These are phyloP conservation scores for Anguilla marmorata DNA, from an alignment of 2,797 vertebrate species.

Conservation along the genomic window DNA sequence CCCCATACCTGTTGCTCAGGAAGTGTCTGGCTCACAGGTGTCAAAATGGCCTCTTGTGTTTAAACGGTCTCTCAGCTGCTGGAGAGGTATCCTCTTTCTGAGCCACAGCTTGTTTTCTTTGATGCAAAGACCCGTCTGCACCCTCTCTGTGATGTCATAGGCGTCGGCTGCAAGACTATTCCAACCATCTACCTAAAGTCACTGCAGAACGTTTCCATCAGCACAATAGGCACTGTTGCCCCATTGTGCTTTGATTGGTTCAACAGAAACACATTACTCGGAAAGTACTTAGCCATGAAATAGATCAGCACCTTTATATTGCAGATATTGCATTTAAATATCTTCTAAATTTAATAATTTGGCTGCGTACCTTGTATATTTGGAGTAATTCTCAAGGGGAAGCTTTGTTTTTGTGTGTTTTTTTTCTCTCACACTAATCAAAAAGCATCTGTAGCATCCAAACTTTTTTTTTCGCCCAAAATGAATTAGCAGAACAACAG, in stretches of 20 bases:
- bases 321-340: background rate
- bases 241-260: background rate
- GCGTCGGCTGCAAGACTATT: too few relatives aligned
- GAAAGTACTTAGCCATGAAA: background rate
- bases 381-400: background rate
- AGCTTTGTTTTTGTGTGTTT: background rate
- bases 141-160: too few relatives aligned
- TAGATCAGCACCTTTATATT: background rate
- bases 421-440: background rate
- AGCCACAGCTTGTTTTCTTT: too few relatives aligned
- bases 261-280: background rate
- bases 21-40: background rate
- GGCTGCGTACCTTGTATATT: background rate
- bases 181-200: background rate
- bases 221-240: background rate
- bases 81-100: background rate
- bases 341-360: background rate
- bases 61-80: background rate
- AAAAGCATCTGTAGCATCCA: constrained; percentile 14
- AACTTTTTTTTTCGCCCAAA: constrained; percentile 20
- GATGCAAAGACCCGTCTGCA: too few relatives aligned
- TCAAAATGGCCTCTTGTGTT: background rate
- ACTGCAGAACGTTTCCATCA: background rate
- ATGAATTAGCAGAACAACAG: background rate
- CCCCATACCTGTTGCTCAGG: too few relatives aligned